Conservation (phyloP, 2,888 invertebrate genomes). For the Odontocolon sp. region DNA sequence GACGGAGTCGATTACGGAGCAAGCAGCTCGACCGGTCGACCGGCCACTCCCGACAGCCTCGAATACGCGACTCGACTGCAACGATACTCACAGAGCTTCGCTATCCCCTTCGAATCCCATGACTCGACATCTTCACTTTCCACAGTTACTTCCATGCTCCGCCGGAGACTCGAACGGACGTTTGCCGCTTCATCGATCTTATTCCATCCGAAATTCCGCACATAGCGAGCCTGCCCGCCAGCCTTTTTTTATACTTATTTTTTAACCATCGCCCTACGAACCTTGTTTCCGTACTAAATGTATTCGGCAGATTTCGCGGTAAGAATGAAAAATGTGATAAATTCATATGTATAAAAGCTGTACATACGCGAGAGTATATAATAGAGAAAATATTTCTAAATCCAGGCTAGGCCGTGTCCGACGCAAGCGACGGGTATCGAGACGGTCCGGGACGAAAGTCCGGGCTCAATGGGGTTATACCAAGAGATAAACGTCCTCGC, state of each 20-base stretch:
- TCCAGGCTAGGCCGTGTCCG: too few relatives aligned
- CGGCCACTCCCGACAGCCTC: constrained; percentile 12
- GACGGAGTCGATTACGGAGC: constrained; percentile 54
- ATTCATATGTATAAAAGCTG: too few relatives aligned
- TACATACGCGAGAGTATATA: too few relatives aligned
- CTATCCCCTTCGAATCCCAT: constrained; percentile 4
- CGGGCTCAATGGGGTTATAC: too few relatives aligned
- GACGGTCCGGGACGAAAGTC: too few relatives aligned
- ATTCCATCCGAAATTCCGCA: background rate
- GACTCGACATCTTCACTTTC: constrained; percentile 48
- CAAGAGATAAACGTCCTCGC: constrained; percentile 56
- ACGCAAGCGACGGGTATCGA: background rate
- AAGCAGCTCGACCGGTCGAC: constrained; percentile 24
- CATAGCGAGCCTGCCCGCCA: background rate
- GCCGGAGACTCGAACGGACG: background rate
- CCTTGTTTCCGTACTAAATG: background rate
- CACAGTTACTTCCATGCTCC: background rate
- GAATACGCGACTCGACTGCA: constrained; percentile 37
- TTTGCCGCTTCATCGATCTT: constrained; percentile 9
- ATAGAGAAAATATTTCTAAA: too few relatives aligned
- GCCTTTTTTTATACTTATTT: background rate
- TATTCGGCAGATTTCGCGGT: too few relatives aligned
- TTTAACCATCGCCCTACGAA: background rate
- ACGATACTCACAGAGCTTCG: background rate
- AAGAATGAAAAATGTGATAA: too few relatives aligned